phyloP scores from a whole-genome alignment of 2,113 vertebrate species.

The Conger conger region DNA sequence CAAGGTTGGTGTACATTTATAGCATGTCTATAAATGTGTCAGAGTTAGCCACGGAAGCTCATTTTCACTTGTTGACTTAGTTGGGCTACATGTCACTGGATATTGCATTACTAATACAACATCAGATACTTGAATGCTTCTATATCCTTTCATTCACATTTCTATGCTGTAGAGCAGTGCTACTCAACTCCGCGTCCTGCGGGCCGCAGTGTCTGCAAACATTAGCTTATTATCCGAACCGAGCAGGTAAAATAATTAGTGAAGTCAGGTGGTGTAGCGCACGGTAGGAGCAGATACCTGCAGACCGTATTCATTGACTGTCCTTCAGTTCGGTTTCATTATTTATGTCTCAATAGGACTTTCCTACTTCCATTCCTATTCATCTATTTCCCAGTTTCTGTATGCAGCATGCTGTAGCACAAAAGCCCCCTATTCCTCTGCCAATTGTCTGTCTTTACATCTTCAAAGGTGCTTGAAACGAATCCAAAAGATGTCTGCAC shows the following conservation, averaged over 20 bases:
- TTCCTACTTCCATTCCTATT: not conserved
- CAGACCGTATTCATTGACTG: not conserved
- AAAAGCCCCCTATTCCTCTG: not conserved
- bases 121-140: not conserved
- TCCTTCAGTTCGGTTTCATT: not conserved
- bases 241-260: too few species aligned
- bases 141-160: not conserved
- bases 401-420: not conserved
- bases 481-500: not conserved
- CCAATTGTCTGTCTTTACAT: not conserved
- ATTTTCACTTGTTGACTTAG: too few species aligned
- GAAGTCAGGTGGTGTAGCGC: too few species aligned
- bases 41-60: too few species aligned
- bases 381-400: conserved; percentile 3
- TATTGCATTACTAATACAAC: not conserved
- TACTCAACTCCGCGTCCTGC: too few species aligned
- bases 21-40: too few species aligned
- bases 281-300: too few species aligned
- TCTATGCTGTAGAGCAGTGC: not conserved
- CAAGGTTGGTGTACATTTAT: too few species aligned
- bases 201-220: too few species aligned
- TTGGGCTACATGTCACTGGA: too few species aligned
- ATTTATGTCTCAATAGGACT: conserved; percentile 4
- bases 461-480: too few species aligned
- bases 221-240: too few species aligned